Evolutionary conservation across 2,113 vertebrate species (phyloP), one percentile per base, ranked within the genome.

Genomic region (Noturus placidus): DNA sequence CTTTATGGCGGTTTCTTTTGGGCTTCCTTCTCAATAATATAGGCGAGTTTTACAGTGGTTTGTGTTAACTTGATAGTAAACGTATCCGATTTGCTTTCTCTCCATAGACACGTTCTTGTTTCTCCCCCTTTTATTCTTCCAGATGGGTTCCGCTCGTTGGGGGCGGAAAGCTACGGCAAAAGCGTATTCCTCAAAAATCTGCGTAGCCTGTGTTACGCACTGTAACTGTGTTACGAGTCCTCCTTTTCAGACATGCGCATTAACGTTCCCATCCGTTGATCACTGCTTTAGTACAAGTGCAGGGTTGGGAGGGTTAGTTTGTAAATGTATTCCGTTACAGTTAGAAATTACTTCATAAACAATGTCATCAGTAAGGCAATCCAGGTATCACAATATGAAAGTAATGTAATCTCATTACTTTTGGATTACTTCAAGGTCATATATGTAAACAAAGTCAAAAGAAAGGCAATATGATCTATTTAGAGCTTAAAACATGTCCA

Each of bases 171-270:
- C 42, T 42, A 61, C 30, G 56, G 10, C 56, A 59, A 59, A 25
- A 13, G 1, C 56, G 7, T 61, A 82, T 82, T 61, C 79, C 19
- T 25, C 33, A 82, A 82, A 61, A 61, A 11, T 27, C 1, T 82
- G 61, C 79, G 79, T 38, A 38, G 20, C 5, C 5, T 27, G 79
- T 27, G 33, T 61, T 82, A 82, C 46, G 33, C 69, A 86, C 79
- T 46, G 42, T 46, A 46, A 46, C 42, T 7, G 42, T 46, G 38
- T 65, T 30, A 80, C 59, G 42, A 52, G 65, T 81, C 33, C 61
- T 56, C 85, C 20, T 65, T 67, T 61, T 13, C 25, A 46, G 59
- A 33, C 57, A 57, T 82, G 14, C 81, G 63, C 79, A 87, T 10
- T 61, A 74, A 14, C 17, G 42, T 30, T 56, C 30, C 8, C 9